Percentiles rank a stretch among this genome's conserved stretches.
Evolutionary conservation across 1,140 invertebrate species (phyloP).

Genomic region (Listronotus oregonensis): DNA sequence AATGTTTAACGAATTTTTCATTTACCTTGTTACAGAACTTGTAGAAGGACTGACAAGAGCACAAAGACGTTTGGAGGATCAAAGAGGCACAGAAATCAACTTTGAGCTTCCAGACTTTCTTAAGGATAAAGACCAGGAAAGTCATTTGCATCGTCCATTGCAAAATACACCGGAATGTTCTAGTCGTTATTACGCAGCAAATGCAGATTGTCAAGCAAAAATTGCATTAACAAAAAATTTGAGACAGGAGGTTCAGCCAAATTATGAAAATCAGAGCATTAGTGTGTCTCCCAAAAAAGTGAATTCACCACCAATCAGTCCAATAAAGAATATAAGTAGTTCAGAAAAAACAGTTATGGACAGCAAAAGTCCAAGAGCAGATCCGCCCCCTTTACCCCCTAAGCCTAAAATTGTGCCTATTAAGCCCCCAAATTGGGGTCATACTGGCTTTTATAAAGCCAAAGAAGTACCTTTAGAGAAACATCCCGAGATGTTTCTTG

Average conservation of each 20-base stretch:
- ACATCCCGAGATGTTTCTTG: constrained; percentile 59
- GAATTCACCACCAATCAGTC: background rate
- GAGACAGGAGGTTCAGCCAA: constrained; percentile 12
- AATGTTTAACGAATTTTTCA: background rate
- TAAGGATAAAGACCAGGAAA: constrained; percentile 63
- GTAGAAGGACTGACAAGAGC: constrained; percentile 79
- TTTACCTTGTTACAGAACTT: constrained; percentile 47
- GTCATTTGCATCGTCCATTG: constrained; percentile 15
- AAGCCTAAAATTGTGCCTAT: constrained; percentile 65
- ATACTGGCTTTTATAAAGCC: constrained; percentile 49
- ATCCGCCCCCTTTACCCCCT: constrained; percentile 62
- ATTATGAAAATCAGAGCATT: constrained; percentile 43
- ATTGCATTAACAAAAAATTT: constrained; percentile 15
- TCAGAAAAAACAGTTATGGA: constrained; percentile 48
- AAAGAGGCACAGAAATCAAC: constrained; percentile 80
- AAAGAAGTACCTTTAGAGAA: constrained; percentile 42
- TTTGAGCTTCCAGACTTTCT: constrained; percentile 81
- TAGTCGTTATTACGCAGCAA: constrained; percentile 11
- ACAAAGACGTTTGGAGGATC: constrained; percentile 78
- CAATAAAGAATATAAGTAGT: constrained; percentile 27
- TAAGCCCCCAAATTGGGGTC: constrained; percentile 63
- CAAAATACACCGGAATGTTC: constrained; percentile 5
- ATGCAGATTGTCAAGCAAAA: constrained; percentile 8
- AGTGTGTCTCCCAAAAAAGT: background rate
- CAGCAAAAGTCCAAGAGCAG: constrained; percentile 36